These are phyloP conservation scores for Isotomurus palustris DNA, from an alignment of 2,888 invertebrate species.

Conservation along the genomic window DNA sequence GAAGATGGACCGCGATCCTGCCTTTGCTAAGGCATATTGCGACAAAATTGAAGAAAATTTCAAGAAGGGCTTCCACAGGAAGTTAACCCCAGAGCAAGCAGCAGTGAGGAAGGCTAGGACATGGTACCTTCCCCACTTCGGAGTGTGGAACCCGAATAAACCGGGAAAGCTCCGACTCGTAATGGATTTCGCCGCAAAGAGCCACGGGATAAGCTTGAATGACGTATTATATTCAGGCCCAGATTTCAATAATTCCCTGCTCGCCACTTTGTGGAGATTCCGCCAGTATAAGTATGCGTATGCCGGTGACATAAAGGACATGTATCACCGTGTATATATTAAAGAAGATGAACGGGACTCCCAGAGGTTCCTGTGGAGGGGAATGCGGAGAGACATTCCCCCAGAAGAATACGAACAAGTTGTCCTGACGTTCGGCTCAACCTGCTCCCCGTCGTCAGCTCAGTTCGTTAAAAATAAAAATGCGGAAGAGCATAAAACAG, in stretches of 20 bases:
- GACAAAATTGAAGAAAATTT: not conserved
- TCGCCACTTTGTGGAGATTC: not conserved
- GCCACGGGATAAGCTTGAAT: constrained; percentile 17
- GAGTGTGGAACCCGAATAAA: constrained; percentile 21
- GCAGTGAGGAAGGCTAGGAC: not conserved
- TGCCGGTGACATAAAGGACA: constrained; percentile 25
- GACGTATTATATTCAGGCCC: constrained; percentile 18
- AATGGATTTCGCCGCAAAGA: constrained; percentile 30
- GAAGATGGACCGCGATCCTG: not conserved
- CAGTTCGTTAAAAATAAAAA: no score
- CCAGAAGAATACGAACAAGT: no score
- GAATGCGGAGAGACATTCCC: not conserved
- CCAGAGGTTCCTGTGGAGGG: constrained; percentile 26
- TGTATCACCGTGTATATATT: constrained; percentile 23
- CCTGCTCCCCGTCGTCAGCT: constrained; percentile 5
- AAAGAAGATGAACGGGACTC: constrained; percentile 6
- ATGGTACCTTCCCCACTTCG: not conserved
- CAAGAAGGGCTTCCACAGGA: not conserved
- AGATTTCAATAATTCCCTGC: constrained; percentile 5
- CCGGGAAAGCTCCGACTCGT: constrained; percentile 39
- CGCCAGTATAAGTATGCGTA: constrained; percentile 12
- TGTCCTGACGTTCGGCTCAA: not conserved
- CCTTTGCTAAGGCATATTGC: not conserved
- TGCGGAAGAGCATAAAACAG: no score
- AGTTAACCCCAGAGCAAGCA: not conserved